phyloP scores from a whole-genome alignment of 2,888 invertebrate genomes.

The Cheilosia variabilis region DNA sequence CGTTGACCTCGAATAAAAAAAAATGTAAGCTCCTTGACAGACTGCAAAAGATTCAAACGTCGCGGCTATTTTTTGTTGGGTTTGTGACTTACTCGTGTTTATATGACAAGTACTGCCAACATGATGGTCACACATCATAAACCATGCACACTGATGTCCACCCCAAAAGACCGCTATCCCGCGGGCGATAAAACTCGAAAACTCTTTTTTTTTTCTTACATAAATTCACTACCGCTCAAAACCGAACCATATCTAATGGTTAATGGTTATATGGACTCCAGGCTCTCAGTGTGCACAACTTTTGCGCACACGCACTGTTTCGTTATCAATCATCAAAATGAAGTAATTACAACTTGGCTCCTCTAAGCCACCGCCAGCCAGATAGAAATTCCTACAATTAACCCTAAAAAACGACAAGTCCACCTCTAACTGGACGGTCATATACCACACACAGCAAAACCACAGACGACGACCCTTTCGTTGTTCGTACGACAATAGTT shows the following conservation, averaged over 20 bases:
- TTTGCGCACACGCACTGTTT: not conserved
- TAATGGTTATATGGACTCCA: slow-evolving; percentile 10
- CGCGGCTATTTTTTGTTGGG: not conserved
- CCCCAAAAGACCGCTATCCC: not conserved
- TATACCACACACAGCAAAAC: slow-evolving; percentile 17
- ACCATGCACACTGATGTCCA: not conserved
- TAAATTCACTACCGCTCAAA: not conserved
- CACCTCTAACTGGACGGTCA: slow-evolving; percentile 4
- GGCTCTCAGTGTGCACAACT: not conserved
- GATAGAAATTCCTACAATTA: slow-evolving; percentile 19
- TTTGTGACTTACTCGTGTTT: not conserved
- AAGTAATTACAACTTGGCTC: slow-evolving; percentile 53
- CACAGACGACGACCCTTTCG: slow-evolving; percentile 5
- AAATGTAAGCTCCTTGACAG: too few species aligned
- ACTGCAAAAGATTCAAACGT: too few species aligned
- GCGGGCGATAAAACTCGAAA: not conserved
- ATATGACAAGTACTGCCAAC: not conserved
- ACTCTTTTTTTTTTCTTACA: not conserved
- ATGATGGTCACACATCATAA: not conserved
- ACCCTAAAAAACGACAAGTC: slow-evolving; percentile 11
- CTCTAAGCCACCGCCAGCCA: not conserved
- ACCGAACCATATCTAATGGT: slow-evolving; percentile 35
- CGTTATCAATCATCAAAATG: slow-evolving; percentile 62
- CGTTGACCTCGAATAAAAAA: too few species aligned
- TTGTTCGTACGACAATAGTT: slow-evolving; percentile 22